Percentiles rank a stretch among this genome's conserved stretches.
Evolutionary conservation across 2,888 invertebrate genomes (phyloP).

Genomic region (Allacma fusca): DNA sequence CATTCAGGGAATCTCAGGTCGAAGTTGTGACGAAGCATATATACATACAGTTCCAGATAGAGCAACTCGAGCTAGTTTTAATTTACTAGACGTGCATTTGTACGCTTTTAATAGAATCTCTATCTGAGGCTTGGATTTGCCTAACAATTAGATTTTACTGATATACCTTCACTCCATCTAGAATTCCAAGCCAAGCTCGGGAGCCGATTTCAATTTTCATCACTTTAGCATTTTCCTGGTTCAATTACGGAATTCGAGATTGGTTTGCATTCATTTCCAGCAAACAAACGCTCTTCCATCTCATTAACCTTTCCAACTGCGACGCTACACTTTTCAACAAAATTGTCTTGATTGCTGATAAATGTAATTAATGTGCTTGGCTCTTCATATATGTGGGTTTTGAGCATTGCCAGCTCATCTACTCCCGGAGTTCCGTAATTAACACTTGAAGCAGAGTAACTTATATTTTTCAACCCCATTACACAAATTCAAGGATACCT

Average conservation of each 20-base stretch:
- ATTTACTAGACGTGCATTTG: background rate
- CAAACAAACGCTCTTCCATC: slow-evolving; percentile 23
- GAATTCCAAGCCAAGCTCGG: background rate
- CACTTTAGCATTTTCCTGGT: slow-evolving; percentile 1
- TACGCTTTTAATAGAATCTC: slow-evolving; percentile 18
- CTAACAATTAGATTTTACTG: slow-evolving; percentile 10
- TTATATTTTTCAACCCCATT: no score
- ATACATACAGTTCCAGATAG: background rate
- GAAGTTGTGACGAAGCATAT: no score
- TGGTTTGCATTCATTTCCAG: slow-evolving; percentile 19
- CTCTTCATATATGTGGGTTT: background rate
- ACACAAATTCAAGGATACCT: no score
- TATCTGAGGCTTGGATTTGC: slow-evolving; percentile 3
- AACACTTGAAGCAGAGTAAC: no score
- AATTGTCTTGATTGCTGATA: background rate
- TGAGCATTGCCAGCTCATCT: no score
- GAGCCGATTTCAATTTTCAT: slow-evolving; percentile 22
- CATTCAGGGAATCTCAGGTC: background rate
- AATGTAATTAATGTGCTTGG: background rate
- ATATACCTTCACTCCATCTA: background rate
- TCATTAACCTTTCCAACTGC: background rate
- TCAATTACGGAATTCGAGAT: slow-evolving; percentile 20
- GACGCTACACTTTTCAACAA: slow-evolving; percentile 2
- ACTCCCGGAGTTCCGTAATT: no score
- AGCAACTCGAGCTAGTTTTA: background rate